phyloP scores from a whole-genome alignment of 2,113 vertebrate species.

The Rhea americana region DNA sequence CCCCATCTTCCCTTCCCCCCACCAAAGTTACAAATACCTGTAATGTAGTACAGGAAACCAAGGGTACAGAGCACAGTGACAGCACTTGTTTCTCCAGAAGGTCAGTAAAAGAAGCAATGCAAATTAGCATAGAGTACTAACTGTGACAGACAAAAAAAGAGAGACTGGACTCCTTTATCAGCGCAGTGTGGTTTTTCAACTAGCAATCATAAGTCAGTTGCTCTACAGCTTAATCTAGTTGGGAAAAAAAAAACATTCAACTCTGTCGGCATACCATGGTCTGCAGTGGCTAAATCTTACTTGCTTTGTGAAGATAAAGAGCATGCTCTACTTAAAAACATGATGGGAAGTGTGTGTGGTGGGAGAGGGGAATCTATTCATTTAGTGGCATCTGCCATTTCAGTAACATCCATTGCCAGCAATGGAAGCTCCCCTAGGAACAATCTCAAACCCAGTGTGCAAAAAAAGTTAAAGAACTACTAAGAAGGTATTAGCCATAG shows the following conservation, averaged over 20 bases:
- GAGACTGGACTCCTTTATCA: background rate
- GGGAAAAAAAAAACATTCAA: conserved; percentile 21
- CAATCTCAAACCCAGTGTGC: background rate
- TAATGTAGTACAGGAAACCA: background rate
- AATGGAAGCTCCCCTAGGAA: conserved; percentile 22
- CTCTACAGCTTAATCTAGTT: background rate
- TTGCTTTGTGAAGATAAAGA: background rate
- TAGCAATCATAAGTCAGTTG: background rate
- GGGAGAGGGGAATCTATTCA: background rate
- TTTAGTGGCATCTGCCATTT: background rate
- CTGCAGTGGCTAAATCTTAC: background rate
- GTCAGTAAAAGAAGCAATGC: conserved; percentile 21
- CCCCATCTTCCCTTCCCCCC: background rate
- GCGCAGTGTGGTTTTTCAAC: background rate
- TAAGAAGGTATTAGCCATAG: background rate
- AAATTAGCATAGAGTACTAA: background rate
- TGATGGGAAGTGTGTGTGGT: accelerated
- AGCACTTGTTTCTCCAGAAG: background rate
- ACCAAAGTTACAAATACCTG: background rate
- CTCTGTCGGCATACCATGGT: background rate
- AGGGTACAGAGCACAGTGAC: conserved; percentile 37
- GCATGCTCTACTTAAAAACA: accelerated
- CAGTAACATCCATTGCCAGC: conserved; percentile 41
- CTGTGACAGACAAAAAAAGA: background rate
- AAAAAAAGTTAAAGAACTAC: background rate